These are phyloP conservation scores for Eudorcas thomsonii DNA, from an alignment of 2,113 vertebrate genomes.

Conservation along the genomic window DNA sequence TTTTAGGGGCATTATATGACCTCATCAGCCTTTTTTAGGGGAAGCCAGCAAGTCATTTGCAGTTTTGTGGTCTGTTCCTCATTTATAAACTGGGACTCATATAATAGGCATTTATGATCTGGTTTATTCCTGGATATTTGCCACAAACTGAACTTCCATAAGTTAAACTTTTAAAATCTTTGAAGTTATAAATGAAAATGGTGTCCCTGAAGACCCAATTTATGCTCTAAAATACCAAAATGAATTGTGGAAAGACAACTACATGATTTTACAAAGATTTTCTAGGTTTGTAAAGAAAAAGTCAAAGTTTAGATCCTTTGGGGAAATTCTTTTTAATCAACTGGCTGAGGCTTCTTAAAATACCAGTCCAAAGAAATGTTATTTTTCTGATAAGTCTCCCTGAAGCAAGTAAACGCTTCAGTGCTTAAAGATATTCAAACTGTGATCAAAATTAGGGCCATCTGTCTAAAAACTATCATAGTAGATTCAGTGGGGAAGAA, in stretches of 20 bases:
- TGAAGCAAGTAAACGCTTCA: constrained; percentile 19
- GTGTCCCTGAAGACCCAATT: neutral
- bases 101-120: neutral
- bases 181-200: neutral
- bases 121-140: neutral
- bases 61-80: neutral
- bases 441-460: constrained; percentile 34
- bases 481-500: neutral
- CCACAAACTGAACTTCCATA: neutral
- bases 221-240: constrained; percentile 14
- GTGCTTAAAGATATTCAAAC: constrained; percentile 22
- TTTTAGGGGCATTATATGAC: neutral
- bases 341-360: constrained; percentile 7
- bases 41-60: neutral
- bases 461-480: neutral
- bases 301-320: neutral
- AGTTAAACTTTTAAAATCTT: constrained; percentile 22
- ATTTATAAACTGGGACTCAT: neutral
- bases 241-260: neutral
- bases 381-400: constrained; percentile 35
- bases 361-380: constrained; percentile 9
- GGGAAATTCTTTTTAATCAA: neutral
- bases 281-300: neutral
- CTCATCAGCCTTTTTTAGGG: neutral
- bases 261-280: neutral